phyloP scores from a whole-genome alignment of 35 echinoderm and acorn worm species.

The Anneissia japonica region DNA sequence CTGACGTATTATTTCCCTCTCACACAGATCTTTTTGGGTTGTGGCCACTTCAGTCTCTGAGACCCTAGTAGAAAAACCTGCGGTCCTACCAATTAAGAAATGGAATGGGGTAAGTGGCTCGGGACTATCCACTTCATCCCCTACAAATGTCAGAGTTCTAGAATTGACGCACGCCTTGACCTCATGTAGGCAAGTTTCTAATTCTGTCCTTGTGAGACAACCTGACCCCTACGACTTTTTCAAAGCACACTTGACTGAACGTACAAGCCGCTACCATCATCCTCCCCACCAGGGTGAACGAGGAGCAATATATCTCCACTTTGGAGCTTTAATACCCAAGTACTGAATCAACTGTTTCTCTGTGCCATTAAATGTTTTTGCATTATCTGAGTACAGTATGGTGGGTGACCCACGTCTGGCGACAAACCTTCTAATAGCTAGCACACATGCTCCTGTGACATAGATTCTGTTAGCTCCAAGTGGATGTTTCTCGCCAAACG shows the following conservation, averaged over 20 bases:
- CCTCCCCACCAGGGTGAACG: conserved; percentile 3
- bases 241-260: conserved; percentile 5
- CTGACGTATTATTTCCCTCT: neutral
- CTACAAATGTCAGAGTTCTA: neutral
- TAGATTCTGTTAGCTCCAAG: too few relatives aligned
- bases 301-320: conserved; percentile 3
- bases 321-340: too few relatives aligned
- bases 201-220: neutral
- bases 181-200: neutral
- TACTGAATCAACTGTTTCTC: too few relatives aligned
- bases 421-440: too few relatives aligned
- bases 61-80: neutral
- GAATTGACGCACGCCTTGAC: conserved; percentile 1
- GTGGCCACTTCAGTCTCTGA: neutral
- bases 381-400: too few relatives aligned
- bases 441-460: too few relatives aligned
- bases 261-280: neutral
- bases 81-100: neutral
- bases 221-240: neutral
- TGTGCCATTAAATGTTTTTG: too few relatives aligned
- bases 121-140: neutral
- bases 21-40: conserved; percentile 19
- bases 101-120: neutral
- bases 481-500: conserved; percentile 21
- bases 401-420: too few relatives aligned